phyloP scores from a whole-genome alignment of 2,888 invertebrate genomes.

The Congeria kusceri region DNA sequence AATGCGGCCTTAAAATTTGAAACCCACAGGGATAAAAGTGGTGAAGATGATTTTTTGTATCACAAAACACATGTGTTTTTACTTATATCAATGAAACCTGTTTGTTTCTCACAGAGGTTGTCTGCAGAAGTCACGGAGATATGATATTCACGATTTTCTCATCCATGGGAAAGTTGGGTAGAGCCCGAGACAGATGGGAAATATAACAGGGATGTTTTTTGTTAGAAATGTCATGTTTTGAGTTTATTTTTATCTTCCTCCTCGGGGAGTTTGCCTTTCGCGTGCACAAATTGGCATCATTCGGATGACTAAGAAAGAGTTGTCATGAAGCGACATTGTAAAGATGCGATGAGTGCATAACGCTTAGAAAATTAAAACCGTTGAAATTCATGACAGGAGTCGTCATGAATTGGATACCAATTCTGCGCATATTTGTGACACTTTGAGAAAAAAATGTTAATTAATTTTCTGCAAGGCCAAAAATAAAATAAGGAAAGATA shows the following conservation, averaged over 20 bases:
- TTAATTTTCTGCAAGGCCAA: too few relatives aligned
- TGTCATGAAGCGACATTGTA: too few relatives aligned
- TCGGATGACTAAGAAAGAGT: too few relatives aligned
- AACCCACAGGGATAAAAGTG: constrained; percentile 5
- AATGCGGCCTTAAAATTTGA: constrained; percentile 1
- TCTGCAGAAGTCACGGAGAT: constrained; percentile 49
- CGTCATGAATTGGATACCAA: too few relatives aligned
- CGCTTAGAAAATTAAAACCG: too few relatives aligned
- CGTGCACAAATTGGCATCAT: too few relatives aligned
- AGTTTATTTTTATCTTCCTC: constrained; percentile 10
- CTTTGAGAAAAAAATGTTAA: too few relatives aligned
- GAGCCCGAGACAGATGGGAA: constrained; percentile 34
- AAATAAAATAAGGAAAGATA: too few relatives aligned
- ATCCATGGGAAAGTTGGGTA: constrained; percentile 31
- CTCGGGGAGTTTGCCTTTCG: neutral
- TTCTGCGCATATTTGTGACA: too few relatives aligned
- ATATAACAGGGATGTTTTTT: constrained; percentile 27
- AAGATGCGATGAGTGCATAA: too few relatives aligned
- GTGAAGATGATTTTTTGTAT: constrained; percentile 57
- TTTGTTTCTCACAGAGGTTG: constrained; percentile 19
- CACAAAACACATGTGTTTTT: constrained; percentile 61
- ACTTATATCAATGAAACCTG: constrained; percentile 55
- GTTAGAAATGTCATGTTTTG: constrained; percentile 8
- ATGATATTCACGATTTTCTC: constrained; percentile 21
- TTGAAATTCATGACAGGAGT: too few relatives aligned